phyloP scores from a whole-genome alignment of 2,113 vertebrate species.

The Gobio gobio region DNA sequence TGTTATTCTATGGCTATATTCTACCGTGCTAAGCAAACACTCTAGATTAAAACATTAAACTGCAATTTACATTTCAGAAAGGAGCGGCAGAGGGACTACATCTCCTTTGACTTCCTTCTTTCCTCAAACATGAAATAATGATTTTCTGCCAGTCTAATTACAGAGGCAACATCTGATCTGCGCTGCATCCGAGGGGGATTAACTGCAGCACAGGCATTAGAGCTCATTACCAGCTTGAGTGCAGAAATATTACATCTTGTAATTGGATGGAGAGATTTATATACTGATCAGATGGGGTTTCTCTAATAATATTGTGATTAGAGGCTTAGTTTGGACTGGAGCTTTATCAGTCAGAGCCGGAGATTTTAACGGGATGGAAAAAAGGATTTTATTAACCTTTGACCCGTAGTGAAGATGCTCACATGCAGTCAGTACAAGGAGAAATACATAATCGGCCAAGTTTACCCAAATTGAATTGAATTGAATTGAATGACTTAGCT shows the following conservation, averaged over 20 bases:
- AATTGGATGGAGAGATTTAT: conserved; percentile 92
- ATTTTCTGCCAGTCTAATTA: conserved; percentile 97
- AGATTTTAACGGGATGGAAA: conserved; percentile 41
- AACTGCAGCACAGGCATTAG: conserved; percentile 89
- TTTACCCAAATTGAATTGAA: conserved; percentile 15
- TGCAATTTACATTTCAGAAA: conserved; percentile 42
- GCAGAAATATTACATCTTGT: conserved; percentile 97
- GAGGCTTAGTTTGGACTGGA: conserved; percentile 63
- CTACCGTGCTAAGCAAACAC: conserved; percentile 26
- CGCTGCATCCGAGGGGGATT: conserved; percentile 89
- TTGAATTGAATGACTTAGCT: not conserved
- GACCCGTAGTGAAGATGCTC: conserved; percentile 33
- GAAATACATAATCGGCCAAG: not conserved
- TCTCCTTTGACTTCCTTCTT: conserved; percentile 54
- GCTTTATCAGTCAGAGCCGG: conserved; percentile 64
- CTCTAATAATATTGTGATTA: conserved; percentile 65
- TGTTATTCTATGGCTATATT: not conserved
- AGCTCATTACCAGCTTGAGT: conserved; percentile 93
- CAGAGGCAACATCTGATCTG: conserved; percentile 94
- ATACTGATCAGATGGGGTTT: conserved; percentile 64
- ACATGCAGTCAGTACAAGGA: not conserved
- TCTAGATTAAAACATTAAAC: conserved; percentile 51
- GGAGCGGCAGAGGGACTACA: conserved; percentile 29
- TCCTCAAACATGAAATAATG: conserved; percentile 89
- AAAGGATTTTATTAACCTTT: conserved; percentile 61